These are phyloP conservation scores for Stictocephala bisonia DNA, from an alignment of 2,888 invertebrate species.

Conservation along the genomic window DNA sequence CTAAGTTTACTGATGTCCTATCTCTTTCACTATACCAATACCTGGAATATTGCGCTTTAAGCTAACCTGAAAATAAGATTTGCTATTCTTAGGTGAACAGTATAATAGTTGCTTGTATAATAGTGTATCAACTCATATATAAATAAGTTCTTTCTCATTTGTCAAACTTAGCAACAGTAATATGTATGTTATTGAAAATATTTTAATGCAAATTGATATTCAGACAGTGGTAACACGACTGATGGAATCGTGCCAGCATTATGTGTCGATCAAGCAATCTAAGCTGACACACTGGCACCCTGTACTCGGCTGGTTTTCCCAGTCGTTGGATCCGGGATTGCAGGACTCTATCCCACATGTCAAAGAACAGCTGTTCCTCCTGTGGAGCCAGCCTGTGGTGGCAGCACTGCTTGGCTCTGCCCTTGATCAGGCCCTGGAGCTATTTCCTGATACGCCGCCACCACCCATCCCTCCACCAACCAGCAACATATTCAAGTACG, in stretches of 20 bases:
- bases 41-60: too few species aligned
- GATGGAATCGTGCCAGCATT: constrained; percentile 90
- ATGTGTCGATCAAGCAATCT: constrained; percentile 90
- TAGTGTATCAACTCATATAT: too few species aligned
- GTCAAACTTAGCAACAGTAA: too few species aligned
- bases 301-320: constrained; percentile 94
- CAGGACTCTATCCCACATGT: constrained; percentile 79
- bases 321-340: constrained; percentile 75
- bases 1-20: too few species aligned
- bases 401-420: constrained; percentile 63
- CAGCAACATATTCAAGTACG: constrained; percentile 52
- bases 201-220: too few species aligned
- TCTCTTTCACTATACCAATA: too few species aligned
- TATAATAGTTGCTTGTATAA: too few species aligned
- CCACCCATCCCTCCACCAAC: constrained; percentile 50
- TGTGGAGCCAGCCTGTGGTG: constrained; percentile 72
- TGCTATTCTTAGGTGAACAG: too few species aligned
- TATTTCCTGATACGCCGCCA: constrained; percentile 50
- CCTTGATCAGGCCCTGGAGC: constrained; percentile 65
- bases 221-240: constrained; percentile 88
- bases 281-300: constrained; percentile 98
- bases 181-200: too few species aligned
- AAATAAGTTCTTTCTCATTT: neutral
- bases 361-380: constrained; percentile 74
- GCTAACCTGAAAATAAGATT: too few species aligned